Evolutionary conservation across 1,140 invertebrate species (phyloP).

Genomic region (Tribolium madens): DNA sequence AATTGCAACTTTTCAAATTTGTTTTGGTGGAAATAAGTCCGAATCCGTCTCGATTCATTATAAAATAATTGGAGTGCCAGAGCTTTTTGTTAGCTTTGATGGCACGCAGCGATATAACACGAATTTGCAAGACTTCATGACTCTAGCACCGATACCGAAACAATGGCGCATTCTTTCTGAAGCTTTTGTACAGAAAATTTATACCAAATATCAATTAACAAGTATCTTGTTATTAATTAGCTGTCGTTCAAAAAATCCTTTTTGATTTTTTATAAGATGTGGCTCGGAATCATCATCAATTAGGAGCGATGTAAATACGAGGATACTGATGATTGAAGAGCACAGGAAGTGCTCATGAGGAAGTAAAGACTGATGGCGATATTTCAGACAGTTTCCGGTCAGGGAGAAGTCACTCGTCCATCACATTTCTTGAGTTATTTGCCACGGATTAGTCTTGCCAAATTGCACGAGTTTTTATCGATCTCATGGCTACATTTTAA

Average conservation of each 20-base stretch:
- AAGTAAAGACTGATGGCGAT: slow-evolving; percentile 32
- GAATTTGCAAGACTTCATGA: slow-evolving; percentile 49
- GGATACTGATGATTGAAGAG: slow-evolving; percentile 42
- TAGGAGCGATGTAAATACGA: slow-evolving; percentile 41
- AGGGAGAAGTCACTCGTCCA: slow-evolving; percentile 38
- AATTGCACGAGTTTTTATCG: not conserved
- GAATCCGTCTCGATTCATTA: slow-evolving; percentile 52
- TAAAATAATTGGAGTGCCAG: slow-evolving; percentile 59
- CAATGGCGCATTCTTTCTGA: slow-evolving; percentile 14
- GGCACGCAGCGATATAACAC: slow-evolving; percentile 54
- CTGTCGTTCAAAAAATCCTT: not conserved
- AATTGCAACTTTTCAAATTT: too few species aligned
- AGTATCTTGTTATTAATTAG: slow-evolving; percentile 7
- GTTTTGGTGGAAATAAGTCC: slow-evolving; percentile 1
- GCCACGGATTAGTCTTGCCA: slow-evolving; percentile 11
- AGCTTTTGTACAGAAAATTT: slow-evolving; percentile 2
- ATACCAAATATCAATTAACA: slow-evolving; percentile 18
- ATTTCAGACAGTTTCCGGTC: slow-evolving; percentile 35
- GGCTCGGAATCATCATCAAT: slow-evolving; percentile 29
- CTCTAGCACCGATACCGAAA: slow-evolving; percentile 7
- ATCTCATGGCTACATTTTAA: not conserved
- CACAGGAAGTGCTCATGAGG: slow-evolving; percentile 41
- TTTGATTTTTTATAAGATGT: slow-evolving; percentile 1
- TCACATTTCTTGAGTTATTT: slow-evolving; percentile 40
- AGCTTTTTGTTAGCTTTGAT: slow-evolving; percentile 56